Base-by-base conservation (phyloP, 1,140 invertebrate species). In the Diorhabda sublineata region DNA sequence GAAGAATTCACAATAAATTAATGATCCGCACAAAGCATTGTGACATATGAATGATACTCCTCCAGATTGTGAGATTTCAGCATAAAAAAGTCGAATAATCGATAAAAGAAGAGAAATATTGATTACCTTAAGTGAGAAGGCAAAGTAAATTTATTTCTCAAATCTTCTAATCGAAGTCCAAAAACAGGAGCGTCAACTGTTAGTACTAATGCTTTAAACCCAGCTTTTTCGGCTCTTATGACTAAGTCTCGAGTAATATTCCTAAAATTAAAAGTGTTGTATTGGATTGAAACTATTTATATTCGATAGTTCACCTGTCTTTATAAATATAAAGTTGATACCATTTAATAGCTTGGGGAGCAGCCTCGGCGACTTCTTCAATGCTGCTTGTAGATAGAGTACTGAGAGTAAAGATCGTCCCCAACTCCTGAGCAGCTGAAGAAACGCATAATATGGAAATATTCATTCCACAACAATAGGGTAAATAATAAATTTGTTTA, bases 271-370 rank as follows among this genome's bases (percentile, higher is more conserved):
- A 26, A 26, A 26, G 26, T 26, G 26, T 26, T 26, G 1, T 26
- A 26, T 26, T 26, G 26, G 26, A 26, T 26, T 26, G 26, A 26
- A 26, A 26, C 26, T 26, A 26, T 26, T 26, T 26, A 26, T 26
- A 26, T 3, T 52, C 6, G 4, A 2, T 52, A n/a, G n/a, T 8
- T 66, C 63, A 89, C 88, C 88, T 86, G 76, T 96, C 90, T 71
- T 86, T 91, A 77, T 94, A 96, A 71, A 98, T 90, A 74, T 97
- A 97, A 0, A 98, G 83, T 79, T 98, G 94, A 79, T 96, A 95
- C 93, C 94, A 95, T 81, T 94, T 93, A 8, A 88, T 83, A 1
- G 87, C 88, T 9, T 87, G 81, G 3, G 94, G 93, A 2, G 92
- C 91, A 3, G 88, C 88, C 67, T 85, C 75, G 0, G 91, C 90